These are phyloP conservation scores for Auanema freiburgensis DNA, from an alignment of 2,888 invertebrate genomes.

Conservation along the genomic window DNA sequence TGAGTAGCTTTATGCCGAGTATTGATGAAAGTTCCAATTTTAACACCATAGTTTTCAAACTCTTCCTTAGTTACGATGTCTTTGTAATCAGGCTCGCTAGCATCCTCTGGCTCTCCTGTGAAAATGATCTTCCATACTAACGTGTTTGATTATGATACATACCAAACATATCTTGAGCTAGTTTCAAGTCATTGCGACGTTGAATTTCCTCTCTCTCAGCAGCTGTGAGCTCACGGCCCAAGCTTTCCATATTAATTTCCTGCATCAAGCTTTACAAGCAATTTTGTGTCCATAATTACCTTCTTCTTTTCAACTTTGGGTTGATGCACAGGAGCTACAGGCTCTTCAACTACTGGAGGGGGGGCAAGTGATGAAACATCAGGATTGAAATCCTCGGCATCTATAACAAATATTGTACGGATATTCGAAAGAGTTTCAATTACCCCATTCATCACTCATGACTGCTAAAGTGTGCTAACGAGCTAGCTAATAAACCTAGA, in stretches of 20 bases:
- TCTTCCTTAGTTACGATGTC: slow-evolving; percentile 41
- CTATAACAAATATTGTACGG: slow-evolving; percentile 17
- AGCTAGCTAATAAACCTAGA: slow-evolving; percentile 2
- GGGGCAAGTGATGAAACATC: slow-evolving; percentile 29
- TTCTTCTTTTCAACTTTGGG: slow-evolving; percentile 27
- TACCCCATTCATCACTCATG: not conserved
- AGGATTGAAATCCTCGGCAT: slow-evolving; percentile 50
- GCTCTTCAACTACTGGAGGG: slow-evolving; percentile 13
- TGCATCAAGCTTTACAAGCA: no score
- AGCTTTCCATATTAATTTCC: slow-evolving; percentile 39
- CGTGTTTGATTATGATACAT: slow-evolving; percentile 1
- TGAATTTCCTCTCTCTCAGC: slow-evolving; percentile 46
- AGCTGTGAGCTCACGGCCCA: slow-evolving; percentile 41
- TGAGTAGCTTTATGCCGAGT: slow-evolving; percentile 41
- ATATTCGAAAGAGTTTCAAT: not conserved
- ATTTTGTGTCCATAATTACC: no score
- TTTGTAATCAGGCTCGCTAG: slow-evolving; percentile 20
- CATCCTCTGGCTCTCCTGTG: not conserved
- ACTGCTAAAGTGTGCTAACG: not conserved
- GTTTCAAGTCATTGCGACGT: slow-evolving; percentile 30
- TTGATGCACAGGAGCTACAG: slow-evolving; percentile 9
- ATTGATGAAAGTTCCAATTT: slow-evolving; percentile 35
- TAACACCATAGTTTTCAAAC: slow-evolving; percentile 49
- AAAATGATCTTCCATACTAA: not conserved
- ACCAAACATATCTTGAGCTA: slow-evolving; percentile 46